phyloP scores from a whole-genome alignment of 2,113 vertebrate genomes.

The Pomatorhinus ruficollis region DNA sequence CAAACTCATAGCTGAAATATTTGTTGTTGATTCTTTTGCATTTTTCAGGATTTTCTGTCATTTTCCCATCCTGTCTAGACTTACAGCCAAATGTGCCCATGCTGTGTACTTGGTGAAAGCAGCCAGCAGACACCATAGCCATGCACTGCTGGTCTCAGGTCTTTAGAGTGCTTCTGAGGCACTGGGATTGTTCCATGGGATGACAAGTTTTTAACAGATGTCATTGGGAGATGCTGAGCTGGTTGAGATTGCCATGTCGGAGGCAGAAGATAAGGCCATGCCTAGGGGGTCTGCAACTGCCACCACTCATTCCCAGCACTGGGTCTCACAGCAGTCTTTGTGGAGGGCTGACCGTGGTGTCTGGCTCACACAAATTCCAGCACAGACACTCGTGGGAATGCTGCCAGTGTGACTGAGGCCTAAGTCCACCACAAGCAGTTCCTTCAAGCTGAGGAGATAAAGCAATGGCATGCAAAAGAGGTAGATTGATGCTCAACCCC shows the following conservation, averaged over 20 bases:
- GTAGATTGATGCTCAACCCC: not conserved
- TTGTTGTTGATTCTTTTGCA: not conserved
- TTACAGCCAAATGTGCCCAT: not conserved
- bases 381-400: fast-evolving
- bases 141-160: not conserved
- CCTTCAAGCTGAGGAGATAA: not conserved
- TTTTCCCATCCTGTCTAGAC: not conserved
- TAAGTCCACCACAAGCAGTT: not conserved
- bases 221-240: fast-evolving
- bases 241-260: fast-evolving
- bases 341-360: not conserved
- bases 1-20: not conserved
- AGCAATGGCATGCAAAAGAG: not conserved
- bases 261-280: not conserved
- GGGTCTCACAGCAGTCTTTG: not conserved
- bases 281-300: fast-evolving
- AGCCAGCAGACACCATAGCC: not conserved
- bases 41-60: not conserved
- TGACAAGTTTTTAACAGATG: not conserved
- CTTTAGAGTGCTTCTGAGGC: not conserved
- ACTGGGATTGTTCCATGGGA: not conserved
- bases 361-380: not conserved
- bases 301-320: not conserved
- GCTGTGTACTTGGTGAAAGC: not conserved
- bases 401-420: fast-evolving